phyloP scores from a whole-genome alignment of 2,113 vertebrate species.

The Pygoscelis adeliae region DNA sequence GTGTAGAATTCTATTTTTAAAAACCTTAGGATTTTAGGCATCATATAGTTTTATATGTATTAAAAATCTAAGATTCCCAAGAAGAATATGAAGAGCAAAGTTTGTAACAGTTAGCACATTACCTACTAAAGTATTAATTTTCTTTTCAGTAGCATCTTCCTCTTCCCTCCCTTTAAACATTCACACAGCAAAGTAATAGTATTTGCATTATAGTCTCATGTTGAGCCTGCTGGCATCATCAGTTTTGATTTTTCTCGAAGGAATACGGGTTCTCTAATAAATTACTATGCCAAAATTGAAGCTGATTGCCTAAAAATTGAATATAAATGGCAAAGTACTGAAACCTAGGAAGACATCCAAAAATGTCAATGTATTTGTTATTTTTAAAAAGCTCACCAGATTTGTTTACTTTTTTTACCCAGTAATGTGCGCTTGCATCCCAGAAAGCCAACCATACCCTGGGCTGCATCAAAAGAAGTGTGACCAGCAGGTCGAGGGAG shows the following conservation, averaged over 20 bases:
- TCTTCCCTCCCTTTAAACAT: neutral
- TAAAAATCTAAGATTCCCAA: neutral
- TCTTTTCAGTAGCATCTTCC: neutral
- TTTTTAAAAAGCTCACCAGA: constrained; percentile 57
- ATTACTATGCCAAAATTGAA: constrained; percentile 38
- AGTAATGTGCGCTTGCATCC: neutral
- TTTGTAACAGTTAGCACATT: neutral
- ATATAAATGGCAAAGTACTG: constrained; percentile 54
- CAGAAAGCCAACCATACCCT: neutral
- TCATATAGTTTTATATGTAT: neutral
- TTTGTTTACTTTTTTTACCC: constrained; percentile 52
- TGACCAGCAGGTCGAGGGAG: neutral
- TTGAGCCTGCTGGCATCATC: constrained; percentile 42
- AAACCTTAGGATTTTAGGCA: neutral
- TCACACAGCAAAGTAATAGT: neutral
- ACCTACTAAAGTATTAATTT: neutral
- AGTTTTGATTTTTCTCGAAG: constrained; percentile 36
- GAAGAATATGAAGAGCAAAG: neutral
- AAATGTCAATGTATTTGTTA: constrained; percentile 45
- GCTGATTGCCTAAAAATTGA: constrained; percentile 51
- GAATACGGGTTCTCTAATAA: constrained; percentile 39
- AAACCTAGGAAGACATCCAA: constrained; percentile 45
- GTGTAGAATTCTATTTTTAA: neutral
- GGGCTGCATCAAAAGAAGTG: neutral
- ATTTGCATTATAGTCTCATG: neutral